Percentiles rank a stretch among this genome's conserved stretches.
Evolutionary conservation across 2,888 invertebrate genomes (phyloP).

Genomic region (Trissolcus brochymenae): DNA sequence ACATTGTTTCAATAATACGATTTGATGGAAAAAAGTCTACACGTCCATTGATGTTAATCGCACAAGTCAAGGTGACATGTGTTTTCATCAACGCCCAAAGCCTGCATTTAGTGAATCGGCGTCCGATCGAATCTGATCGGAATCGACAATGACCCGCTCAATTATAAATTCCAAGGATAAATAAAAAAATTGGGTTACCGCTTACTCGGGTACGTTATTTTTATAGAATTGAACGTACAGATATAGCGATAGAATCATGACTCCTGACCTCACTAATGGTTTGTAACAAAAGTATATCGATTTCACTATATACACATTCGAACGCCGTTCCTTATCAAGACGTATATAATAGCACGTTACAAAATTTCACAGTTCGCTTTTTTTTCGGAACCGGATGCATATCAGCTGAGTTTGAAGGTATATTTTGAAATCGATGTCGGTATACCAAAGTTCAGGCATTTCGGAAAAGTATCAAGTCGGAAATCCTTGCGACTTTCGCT

Average conservation of each 20-base stretch:
- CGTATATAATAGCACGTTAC: neutral
- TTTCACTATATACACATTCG: too few species aligned
- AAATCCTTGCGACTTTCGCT: slow-evolving; percentile 39
- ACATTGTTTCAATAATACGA: neutral
- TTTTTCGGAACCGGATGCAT: slow-evolving; percentile 1
- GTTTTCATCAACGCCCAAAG: slow-evolving; percentile 26
- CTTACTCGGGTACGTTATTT: slow-evolving; percentile 6
- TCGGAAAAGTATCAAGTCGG: slow-evolving; percentile 14
- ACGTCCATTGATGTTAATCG: slow-evolving; percentile 12
- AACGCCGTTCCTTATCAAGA: slow-evolving; percentile 8
- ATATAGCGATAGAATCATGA: slow-evolving; percentile 28
- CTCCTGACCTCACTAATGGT: slow-evolving; percentile 20
- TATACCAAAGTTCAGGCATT: slow-evolving; percentile 25
- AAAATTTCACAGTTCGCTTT: slow-evolving; percentile 7
- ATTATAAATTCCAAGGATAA: slow-evolving; percentile 36
- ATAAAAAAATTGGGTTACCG: neutral
- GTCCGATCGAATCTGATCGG: slow-evolving; percentile 28
- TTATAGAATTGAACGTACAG: slow-evolving; percentile 5
- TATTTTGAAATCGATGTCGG: slow-evolving; percentile 11
- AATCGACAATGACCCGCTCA: slow-evolving; percentile 29
- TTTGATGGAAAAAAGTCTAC: neutral
- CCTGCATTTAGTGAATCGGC: slow-evolving; percentile 28
- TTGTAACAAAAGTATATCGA: too few species aligned
- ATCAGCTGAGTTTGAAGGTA: neutral
- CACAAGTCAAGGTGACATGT: slow-evolving; percentile 25